Conservation (phyloP, 2,888 invertebrate genomes). For the Chelonus formosanus region DNA sequence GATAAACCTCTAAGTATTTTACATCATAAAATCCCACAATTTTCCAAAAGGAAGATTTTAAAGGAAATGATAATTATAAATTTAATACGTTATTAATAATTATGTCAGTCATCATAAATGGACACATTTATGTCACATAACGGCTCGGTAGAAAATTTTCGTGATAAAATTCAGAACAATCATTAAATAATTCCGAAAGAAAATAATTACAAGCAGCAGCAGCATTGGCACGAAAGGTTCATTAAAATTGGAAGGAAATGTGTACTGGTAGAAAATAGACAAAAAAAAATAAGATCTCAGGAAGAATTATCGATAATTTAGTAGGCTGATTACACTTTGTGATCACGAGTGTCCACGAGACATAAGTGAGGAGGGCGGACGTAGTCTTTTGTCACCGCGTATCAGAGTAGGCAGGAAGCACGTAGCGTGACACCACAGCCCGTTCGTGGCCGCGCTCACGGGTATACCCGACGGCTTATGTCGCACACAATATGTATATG, state of each 20-base stretch:
- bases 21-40: too few species aligned
- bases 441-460: constrained; percentile 23
- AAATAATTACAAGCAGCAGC: too few species aligned
- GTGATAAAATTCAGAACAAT: too few species aligned
- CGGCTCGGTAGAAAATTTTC: too few species aligned
- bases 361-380: constrained; percentile 30
- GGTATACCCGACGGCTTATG: constrained; percentile 13
- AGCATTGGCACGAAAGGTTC: too few species aligned
- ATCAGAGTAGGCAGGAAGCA: constrained; percentile 56
- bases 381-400: constrained; percentile 28
- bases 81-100: too few species aligned
- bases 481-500: constrained; percentile 11
- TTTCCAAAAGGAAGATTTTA: too few species aligned
- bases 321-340: constrained; percentile 58
- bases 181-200: too few species aligned
- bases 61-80: too few species aligned
- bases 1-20: too few species aligned
- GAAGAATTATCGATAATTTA: constrained; percentile 14
- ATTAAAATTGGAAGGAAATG: background rate
- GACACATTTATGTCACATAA: too few species aligned
- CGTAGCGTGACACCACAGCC: constrained; percentile 60
- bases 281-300: background rate
- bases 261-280: background rate
- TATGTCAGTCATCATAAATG: too few species aligned
- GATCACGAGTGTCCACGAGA: constrained; percentile 60